Percentiles rank a stretch among this genome's conserved stretches.
phyloP scores from a whole-genome alignment of 2,888 invertebrate genomes.

The Yponomeuta malinellus region DNA sequence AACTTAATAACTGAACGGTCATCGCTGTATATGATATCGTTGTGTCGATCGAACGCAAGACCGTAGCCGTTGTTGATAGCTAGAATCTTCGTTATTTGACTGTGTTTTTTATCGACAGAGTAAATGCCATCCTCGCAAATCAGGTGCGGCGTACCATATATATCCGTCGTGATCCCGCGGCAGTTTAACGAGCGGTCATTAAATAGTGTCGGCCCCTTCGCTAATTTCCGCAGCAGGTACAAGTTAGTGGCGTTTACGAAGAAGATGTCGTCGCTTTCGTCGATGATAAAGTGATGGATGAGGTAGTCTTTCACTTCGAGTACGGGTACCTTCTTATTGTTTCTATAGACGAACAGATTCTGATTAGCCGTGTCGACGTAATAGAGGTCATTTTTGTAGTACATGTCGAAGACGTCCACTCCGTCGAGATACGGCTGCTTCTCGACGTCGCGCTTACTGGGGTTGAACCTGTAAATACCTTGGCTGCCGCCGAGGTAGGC shows the following conservation, averaged over 20 bases:
- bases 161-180: conserved; percentile 41
- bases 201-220: conserved; percentile 29
- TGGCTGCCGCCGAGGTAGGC: conserved; percentile 52
- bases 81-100: conserved; percentile 31
- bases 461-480: conserved; percentile 48
- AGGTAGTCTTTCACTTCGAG: conserved; percentile 32
- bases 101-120: conserved; percentile 31
- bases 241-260: conserved; percentile 41
- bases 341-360: conserved; percentile 33
- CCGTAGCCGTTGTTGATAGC: conserved; percentile 41
- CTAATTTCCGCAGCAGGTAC: conserved; percentile 32
- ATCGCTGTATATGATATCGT: conserved; percentile 47
- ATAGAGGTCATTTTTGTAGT: conserved; percentile 39
- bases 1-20: conserved; percentile 44
- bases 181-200: conserved; percentile 34
- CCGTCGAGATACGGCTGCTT: conserved; percentile 34
- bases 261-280: conserved; percentile 34
- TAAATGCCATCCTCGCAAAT: conserved; percentile 47
- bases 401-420: conserved; percentile 51
- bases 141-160: conserved; percentile 36
- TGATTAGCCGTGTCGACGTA: conserved; percentile 47
- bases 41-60: conserved; percentile 46
- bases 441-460: conserved; percentile 32
- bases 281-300: conserved; percentile 45
- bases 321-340: conserved; percentile 28